phyloP scores from a whole-genome alignment of 2,797 vertebrate species.

The Melanotaenia boesemani region DNA sequence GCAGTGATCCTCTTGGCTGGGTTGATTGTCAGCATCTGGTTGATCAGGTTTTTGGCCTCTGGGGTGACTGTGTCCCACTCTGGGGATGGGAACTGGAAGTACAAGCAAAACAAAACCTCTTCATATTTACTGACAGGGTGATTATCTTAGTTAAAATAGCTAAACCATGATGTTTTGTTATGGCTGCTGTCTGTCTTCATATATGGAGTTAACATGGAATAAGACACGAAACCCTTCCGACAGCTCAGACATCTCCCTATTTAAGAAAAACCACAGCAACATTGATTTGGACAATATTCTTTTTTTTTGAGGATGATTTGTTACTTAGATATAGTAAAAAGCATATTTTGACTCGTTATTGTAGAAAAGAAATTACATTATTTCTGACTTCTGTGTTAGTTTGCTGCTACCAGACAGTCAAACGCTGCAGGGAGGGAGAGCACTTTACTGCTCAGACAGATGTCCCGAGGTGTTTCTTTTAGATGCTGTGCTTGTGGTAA shows the following conservation, averaged over 20 bases:
- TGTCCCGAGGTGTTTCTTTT: not conserved
- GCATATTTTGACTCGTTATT: not conserved
- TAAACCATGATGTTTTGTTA: not conserved
- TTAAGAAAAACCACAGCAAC: too few relatives aligned
- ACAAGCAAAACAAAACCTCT: conserved; percentile 1
- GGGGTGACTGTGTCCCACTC: conserved; percentile 98
- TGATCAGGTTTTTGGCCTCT: conserved; percentile 98
- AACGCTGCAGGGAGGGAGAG: not conserved
- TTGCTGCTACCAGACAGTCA: not conserved
- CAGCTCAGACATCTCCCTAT: not conserved
- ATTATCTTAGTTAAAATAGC: not conserved
- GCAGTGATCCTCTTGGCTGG: conserved; percentile 97
- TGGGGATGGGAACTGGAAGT: conserved; percentile 91
- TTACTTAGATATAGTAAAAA: not conserved
- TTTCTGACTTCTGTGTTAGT: not conserved
- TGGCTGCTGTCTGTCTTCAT: not conserved
- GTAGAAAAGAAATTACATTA: not conserved
- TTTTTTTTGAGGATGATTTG: not conserved
- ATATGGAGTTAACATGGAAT: not conserved
- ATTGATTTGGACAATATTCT: too few relatives aligned
- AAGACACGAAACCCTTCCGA: not conserved
- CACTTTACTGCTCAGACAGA: not conserved
- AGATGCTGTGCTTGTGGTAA: not conserved
- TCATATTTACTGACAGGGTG: not conserved
- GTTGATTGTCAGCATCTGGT: conserved; percentile 99